Percentiles rank a stretch among this genome's conserved stretches.
Evolutionary conservation across 2,888 invertebrate genomes (phyloP).

Genomic region (Agrochola lychnidis): DNA sequence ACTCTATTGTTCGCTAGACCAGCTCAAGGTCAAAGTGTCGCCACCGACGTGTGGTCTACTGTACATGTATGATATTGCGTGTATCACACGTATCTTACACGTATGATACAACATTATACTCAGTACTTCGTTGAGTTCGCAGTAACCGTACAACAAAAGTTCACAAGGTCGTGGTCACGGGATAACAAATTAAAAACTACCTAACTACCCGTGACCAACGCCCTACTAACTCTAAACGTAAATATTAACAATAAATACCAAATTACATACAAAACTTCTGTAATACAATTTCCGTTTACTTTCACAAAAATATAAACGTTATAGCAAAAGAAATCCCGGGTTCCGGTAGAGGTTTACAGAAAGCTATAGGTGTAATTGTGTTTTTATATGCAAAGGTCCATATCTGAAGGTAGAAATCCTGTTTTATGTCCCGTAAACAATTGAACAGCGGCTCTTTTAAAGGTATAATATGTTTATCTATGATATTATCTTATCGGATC

Average conservation of each 20-base stretch:
- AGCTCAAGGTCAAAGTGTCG: not conserved
- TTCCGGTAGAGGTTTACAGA: slow-evolving; percentile 24
- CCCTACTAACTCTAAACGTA: slow-evolving; percentile 4
- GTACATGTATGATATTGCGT: not conserved
- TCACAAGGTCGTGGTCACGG: slow-evolving; percentile 8
- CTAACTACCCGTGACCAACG: slow-evolving; percentile 10
- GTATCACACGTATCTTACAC: not conserved
- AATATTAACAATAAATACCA: slow-evolving; percentile 31
- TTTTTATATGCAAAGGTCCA: slow-evolving; percentile 60
- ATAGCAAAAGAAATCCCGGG: slow-evolving; percentile 28
- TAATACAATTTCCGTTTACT: slow-evolving; percentile 18
- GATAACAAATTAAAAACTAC: slow-evolving; percentile 31
- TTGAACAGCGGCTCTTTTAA: slow-evolving; percentile 30
- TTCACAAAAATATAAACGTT: slow-evolving; percentile 39
- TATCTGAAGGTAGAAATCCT: slow-evolving; percentile 49
- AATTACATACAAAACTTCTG: slow-evolving; percentile 11
- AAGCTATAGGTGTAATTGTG: slow-evolving; percentile 44
- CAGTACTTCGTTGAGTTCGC: not conserved
- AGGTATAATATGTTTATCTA: slow-evolving; percentile 41
- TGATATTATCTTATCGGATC: slow-evolving; percentile 40
- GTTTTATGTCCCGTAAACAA: slow-evolving; percentile 58
- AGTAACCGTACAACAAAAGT: not conserved
- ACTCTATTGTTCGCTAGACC: not conserved
- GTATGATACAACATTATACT: slow-evolving; percentile 3
- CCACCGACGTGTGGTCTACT: not conserved